These are phyloP conservation scores for Nyctereutes procyonoides DNA, from an alignment of 2,113 vertebrate species.

Conservation along the genomic window DNA sequence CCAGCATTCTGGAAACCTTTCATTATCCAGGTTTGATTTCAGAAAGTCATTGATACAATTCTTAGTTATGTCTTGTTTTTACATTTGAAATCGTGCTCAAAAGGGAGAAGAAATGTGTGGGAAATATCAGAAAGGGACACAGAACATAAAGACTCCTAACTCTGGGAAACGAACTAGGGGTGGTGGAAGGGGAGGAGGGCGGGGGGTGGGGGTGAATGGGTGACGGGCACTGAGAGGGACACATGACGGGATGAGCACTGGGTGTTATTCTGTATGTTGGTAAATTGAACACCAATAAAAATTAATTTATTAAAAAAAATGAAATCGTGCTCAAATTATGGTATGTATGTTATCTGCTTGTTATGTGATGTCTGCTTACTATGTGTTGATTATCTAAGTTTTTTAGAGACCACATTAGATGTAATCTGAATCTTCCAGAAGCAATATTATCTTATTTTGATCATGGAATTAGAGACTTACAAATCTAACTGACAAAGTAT, in stretches of 20 bases:
- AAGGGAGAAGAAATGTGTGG: no score
- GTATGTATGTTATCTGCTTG: not conserved
- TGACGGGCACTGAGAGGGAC: no score
- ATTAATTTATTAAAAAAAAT: no score
- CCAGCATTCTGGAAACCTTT: not conserved
- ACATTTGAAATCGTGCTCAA: not conserved
- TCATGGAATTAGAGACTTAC: not conserved
- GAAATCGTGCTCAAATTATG: not conserved
- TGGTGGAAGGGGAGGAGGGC: no score
- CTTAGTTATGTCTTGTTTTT: not conserved
- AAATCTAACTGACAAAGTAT: not conserved
- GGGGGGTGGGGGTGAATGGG: no score
- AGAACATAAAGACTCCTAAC: no score
- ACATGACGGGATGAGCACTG: no score
- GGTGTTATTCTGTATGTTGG: no score
- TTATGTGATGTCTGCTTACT: not conserved
- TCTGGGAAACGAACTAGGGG: no score
- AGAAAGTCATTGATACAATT: not conserved
- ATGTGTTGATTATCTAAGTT: not conserved
- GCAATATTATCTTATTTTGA: not conserved
- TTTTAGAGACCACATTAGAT: not conserved
- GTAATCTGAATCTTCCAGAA: not conserved
- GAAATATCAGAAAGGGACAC: no score
- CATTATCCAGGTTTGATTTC: conserved; percentile 23
- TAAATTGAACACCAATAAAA: no score